Percentiles rank a stretch among this genome's conserved stretches.
These are phyloP conservation scores for Dysmachus trigonus DNA, from an alignment of 2,888 invertebrate species.

Conservation along the genomic window DNA sequence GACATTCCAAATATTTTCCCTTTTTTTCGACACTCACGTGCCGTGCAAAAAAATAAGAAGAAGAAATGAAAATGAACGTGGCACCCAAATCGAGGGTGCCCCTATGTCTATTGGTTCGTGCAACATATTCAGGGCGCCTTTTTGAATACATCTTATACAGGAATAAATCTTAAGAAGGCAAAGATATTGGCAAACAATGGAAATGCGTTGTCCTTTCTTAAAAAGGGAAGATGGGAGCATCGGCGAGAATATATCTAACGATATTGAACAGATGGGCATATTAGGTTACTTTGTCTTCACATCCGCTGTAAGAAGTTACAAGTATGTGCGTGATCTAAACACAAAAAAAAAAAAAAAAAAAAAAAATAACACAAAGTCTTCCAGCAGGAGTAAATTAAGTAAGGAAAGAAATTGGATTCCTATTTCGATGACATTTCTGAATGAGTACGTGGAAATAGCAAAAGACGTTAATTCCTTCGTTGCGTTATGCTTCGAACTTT, in stretches of 20 bases:
- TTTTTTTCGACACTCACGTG: neutral
- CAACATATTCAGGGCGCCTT: neutral
- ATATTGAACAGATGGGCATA: neutral
- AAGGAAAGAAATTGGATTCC: neutral
- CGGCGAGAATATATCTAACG: neutral
- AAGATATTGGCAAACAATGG: neutral
- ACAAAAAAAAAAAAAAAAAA: neutral
- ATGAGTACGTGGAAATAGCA: neutral
- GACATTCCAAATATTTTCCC: conserved; percentile 13
- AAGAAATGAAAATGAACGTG: neutral
- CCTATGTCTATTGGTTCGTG: neutral
- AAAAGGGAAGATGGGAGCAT: neutral
- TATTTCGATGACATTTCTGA: neutral
- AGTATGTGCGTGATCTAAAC: neutral
- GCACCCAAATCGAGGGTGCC: neutral
- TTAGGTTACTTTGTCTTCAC: neutral
- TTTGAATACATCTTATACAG: neutral
- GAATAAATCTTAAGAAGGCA: neutral
- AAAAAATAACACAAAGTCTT: neutral
- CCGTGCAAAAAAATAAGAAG: neutral
- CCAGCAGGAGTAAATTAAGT: neutral
- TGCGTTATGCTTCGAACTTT: neutral
- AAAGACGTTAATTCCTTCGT: neutral
- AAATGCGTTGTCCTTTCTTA: neutral
- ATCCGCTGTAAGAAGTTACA: neutral